phyloP scores from a whole-genome alignment of 2,113 vertebrate species.

The Dromas ardeola region DNA sequence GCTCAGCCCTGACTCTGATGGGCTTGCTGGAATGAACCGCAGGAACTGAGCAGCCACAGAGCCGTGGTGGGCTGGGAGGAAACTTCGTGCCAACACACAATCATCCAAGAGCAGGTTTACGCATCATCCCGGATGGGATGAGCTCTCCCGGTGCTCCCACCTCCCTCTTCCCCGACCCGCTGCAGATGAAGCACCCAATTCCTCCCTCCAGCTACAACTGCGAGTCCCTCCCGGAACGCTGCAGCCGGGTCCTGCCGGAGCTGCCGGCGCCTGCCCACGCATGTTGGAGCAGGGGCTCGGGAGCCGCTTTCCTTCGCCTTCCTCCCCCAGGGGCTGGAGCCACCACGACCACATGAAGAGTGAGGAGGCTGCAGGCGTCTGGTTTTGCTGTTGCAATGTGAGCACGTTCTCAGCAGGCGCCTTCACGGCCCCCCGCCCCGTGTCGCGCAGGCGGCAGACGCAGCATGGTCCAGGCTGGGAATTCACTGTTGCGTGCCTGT shows the following conservation, averaged over 20 bases:
- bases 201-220: not conserved
- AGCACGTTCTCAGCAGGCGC: not conserved
- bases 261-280: accelerated
- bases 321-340: accelerated
- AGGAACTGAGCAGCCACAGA: accelerated
- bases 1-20: accelerated
- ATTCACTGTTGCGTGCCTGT: accelerated
- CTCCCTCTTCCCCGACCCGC: accelerated
- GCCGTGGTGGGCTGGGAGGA: not conserved
- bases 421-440: not conserved
- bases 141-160: not conserved
- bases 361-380: not conserved
- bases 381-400: accelerated
- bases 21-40: accelerated
- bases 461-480: not conserved
- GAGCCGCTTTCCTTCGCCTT: accelerated
- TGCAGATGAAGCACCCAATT: not conserved
- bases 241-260: accelerated
- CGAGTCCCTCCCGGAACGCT: accelerated
- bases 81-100: no score
- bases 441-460: accelerated
- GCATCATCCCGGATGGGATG: accelerated
- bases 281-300: accelerated
- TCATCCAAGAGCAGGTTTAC: accelerated
- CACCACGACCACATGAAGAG: accelerated